Evolutionary conservation across 1,140 invertebrate genomes (phyloP).

Genomic region (Rhopalosiphum maidis): DNA sequence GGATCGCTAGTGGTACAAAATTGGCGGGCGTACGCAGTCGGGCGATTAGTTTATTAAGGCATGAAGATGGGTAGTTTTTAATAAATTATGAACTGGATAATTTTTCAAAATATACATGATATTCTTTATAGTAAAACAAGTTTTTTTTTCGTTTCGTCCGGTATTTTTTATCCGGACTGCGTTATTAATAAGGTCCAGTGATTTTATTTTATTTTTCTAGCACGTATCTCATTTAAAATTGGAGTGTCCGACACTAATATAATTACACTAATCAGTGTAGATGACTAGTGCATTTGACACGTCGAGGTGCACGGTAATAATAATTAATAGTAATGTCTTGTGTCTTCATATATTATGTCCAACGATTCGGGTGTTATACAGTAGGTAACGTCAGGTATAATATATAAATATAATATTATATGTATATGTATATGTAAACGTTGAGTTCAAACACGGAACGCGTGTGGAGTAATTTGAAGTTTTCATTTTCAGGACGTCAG

Average conservation of each 20-base stretch:
- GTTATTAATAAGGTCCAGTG: background rate
- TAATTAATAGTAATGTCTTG: background rate
- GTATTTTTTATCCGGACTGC: background rate
- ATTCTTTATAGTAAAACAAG: background rate
- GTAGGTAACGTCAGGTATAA: background rate
- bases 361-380: background rate
- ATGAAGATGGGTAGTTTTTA: background rate
- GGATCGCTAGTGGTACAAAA: too few relatives aligned
- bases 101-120: background rate
- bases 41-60: too few relatives aligned
- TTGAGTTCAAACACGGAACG: background rate
- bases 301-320: background rate
- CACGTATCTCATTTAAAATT: background rate
- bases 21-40: too few relatives aligned
- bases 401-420: background rate
- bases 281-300: background rate
- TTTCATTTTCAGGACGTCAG: background rate
- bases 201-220: background rate
- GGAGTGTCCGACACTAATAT: background rate
- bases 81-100: background rate
- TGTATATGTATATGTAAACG: background rate
- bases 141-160: background rate
- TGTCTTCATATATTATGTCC: background rate
- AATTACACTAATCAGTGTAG: background rate
- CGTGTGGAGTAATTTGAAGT: slow-evolving; percentile 1